These are phyloP conservation scores for Gymnarchus niloticus DNA, from an alignment of 2,113 vertebrate species.

Conservation along the genomic window DNA sequence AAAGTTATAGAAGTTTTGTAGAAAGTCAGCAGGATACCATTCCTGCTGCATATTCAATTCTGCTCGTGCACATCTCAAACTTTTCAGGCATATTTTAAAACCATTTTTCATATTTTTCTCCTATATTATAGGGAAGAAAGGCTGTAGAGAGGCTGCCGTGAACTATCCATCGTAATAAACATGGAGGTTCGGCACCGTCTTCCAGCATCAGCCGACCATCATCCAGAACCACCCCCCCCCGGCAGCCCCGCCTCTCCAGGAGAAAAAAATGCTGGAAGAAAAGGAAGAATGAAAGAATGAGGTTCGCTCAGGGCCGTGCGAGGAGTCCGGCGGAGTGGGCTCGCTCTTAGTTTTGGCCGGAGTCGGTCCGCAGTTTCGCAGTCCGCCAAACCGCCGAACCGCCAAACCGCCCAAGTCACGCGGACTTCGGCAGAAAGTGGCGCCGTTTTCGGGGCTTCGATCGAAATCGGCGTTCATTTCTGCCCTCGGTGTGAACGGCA, in stretches of 20 bases:
- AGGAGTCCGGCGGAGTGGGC: too few species aligned
- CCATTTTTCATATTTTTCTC: background rate
- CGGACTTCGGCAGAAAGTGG: background rate
- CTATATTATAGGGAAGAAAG: too few species aligned
- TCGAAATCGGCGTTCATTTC: background rate
- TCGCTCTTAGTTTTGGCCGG: background rate
- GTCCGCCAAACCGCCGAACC: too few species aligned
- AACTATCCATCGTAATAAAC: background rate
- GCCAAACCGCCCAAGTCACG: too few species aligned
- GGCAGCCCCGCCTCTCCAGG: background rate
- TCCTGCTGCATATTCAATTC: background rate
- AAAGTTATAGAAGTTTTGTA: background rate
- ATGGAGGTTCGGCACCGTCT: too few species aligned
- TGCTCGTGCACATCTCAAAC: background rate
- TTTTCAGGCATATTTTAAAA: background rate
- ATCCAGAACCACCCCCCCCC: background rate
- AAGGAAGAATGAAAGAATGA: too few species aligned
- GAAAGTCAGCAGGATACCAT: background rate
- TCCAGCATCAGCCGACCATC: background rate
- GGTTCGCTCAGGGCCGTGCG: background rate
- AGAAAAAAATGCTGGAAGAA: background rate
- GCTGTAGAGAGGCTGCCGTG: background rate
- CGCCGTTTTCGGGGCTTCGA: background rate
- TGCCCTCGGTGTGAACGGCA: background rate
- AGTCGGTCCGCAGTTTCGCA: background rate